A percentile compares a stretch with the other conserved stretches of the same genome.
These are phyloP conservation scores for Megaleporinus macrocephalus DNA, from an alignment of 2,113 vertebrate species.

Conservation along the genomic window DNA sequence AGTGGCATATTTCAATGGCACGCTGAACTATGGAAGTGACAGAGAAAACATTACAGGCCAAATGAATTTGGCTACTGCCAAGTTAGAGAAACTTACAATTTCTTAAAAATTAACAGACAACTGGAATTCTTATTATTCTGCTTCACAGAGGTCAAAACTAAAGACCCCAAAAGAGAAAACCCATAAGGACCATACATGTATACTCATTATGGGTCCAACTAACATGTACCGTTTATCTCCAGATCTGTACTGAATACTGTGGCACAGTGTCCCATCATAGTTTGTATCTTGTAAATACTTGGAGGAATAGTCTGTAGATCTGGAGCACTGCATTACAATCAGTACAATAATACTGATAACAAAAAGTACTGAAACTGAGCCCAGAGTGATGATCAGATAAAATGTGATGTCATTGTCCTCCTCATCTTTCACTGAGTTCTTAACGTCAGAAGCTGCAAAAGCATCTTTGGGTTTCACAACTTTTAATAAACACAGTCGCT, in stretches of 20 bases:
- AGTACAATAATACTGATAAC: slow-evolving; percentile 55
- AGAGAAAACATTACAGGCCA: too few species aligned
- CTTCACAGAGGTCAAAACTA: too few species aligned
- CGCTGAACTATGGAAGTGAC: too few species aligned
- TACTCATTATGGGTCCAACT: slow-evolving; percentile 58
- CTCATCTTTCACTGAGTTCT: slow-evolving; percentile 32
- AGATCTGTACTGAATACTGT: slow-evolving; percentile 62
- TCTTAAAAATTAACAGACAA: too few species aligned
- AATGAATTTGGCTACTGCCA: too few species aligned
- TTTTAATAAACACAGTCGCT: slow-evolving; percentile 52
- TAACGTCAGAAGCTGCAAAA: slow-evolving; percentile 50
- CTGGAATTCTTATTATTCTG: too few species aligned
- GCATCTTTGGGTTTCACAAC: slow-evolving; percentile 54
- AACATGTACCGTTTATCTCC: slow-evolving; percentile 62
- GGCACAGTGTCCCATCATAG: slow-evolving; percentile 56
- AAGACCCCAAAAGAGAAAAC: too few species aligned
- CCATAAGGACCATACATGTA: too few species aligned
- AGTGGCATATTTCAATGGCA: too few species aligned
- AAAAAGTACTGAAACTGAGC: slow-evolving; percentile 58
- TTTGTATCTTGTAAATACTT: slow-evolving; percentile 52
- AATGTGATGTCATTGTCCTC: slow-evolving; percentile 52
- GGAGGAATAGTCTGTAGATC: slow-evolving; percentile 38
- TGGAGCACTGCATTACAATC: slow-evolving; percentile 55
- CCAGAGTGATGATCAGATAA: slow-evolving; percentile 59
- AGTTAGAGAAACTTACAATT: too few species aligned